phyloP scores from a whole-genome alignment of 2,888 invertebrate species.

The Acanthopleura granulata region DNA sequence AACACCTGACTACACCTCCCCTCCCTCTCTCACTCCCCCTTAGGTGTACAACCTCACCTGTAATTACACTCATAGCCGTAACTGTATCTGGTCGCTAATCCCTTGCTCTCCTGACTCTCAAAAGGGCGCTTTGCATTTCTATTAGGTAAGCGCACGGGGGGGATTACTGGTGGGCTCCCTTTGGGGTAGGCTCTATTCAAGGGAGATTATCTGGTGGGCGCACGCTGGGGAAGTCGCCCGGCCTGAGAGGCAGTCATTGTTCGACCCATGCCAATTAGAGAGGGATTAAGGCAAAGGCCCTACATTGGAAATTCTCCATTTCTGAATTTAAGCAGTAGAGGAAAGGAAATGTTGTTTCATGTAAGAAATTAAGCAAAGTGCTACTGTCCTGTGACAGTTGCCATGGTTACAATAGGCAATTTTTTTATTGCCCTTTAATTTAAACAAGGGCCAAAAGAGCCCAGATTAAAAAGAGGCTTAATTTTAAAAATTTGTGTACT shows the following conservation, averaged over 20 bases:
- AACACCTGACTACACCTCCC: not conserved
- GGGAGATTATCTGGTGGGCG: not conserved
- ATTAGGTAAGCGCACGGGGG: not conserved
- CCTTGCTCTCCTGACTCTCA: not conserved
- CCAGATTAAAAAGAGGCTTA: too few relatives aligned
- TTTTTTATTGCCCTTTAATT: too few relatives aligned
- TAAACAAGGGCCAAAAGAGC: too few relatives aligned
- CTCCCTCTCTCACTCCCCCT: constrained; percentile 15
- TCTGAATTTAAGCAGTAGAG: not conserved
- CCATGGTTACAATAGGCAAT: too few relatives aligned
- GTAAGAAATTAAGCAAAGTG: too few relatives aligned
- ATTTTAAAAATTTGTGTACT: too few relatives aligned
- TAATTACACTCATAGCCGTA: not conserved
- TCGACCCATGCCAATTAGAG: not conserved
- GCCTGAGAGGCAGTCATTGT: not conserved
- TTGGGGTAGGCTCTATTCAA: not conserved
- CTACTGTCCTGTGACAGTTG: too few relatives aligned
- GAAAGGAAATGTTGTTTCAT: too few relatives aligned
- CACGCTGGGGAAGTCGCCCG: not conserved
- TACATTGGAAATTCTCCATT: not conserved
- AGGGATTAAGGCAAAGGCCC: not conserved
- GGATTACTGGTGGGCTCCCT: not conserved
- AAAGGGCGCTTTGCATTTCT: not conserved
- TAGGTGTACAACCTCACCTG: constrained; percentile 15
- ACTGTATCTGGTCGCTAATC: not conserved